phyloP scores from a whole-genome alignment of 2,113 vertebrate species.

The Rhombomys opimus region DNA sequence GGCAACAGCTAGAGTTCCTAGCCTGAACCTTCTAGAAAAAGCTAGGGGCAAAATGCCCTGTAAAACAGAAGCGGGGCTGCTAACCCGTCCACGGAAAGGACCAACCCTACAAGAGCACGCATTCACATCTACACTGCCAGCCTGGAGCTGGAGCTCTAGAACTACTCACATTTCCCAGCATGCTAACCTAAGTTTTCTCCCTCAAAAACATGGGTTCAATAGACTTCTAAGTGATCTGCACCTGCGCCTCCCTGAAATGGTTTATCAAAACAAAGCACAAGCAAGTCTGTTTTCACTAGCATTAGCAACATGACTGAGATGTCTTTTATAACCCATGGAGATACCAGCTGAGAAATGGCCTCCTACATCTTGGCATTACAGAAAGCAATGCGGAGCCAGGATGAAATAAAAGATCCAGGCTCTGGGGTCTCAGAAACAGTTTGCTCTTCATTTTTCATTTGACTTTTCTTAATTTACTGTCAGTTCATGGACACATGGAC shows the following conservation, averaged over 20 bases:
- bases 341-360: neutral
- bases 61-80: neutral
- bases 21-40: neutral
- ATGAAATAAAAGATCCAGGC: neutral
- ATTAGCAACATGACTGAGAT: accelerated
- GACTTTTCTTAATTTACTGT: neutral
- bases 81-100: neutral
- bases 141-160: neutral
- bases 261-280: neutral
- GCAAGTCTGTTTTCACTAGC: neutral
- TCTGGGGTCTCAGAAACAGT: neutral
- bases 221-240: neutral
- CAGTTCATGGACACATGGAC: neutral
- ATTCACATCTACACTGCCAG: neutral
- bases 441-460: neutral
- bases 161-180: neutral
- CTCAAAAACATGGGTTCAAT: neutral
- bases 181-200: neutral
- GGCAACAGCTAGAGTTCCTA: neutral
- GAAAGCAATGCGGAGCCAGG: accelerated
- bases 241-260: neutral
- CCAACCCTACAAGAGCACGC: accelerated
- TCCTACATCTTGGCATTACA: neutral
- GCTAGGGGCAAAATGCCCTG: neutral
- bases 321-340: neutral